Conservation (phyloP, 1,140 invertebrate species). For the Nephotettix cincticeps region DNA sequence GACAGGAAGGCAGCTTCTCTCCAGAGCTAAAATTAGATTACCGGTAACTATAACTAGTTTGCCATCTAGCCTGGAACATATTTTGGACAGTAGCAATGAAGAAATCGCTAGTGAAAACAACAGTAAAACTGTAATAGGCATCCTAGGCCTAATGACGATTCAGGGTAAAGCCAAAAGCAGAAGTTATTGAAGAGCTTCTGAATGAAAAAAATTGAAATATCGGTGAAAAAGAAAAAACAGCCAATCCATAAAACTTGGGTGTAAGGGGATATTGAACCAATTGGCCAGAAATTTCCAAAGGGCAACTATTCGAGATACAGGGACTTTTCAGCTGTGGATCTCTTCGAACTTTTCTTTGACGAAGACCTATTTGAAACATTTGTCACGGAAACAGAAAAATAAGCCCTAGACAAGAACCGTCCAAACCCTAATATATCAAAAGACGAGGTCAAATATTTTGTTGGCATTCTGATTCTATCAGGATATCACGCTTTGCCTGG, state of each 20-base stretch:
- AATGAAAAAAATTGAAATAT: not conserved
- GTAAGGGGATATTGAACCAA: constrained; percentile 26
- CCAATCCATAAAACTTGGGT: constrained; percentile 30
- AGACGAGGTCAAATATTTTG: constrained; percentile 36
- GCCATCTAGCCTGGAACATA: too few relatives aligned
- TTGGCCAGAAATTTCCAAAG: constrained; percentile 27
- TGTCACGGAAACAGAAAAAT: constrained; percentile 31
- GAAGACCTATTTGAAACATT: constrained; percentile 35
- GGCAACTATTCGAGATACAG: constrained; percentile 24
- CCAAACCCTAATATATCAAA: constrained; percentile 28
- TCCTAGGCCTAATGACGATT: too few relatives aligned
- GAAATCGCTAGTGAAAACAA: not conserved
- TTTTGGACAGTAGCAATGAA: constrained; percentile 11
- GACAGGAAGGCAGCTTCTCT: constrained; percentile 27
- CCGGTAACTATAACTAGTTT: constrained; percentile 17
- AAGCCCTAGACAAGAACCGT: constrained; percentile 30
- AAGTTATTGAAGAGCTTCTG: not conserved
- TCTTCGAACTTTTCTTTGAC: constrained; percentile 36
- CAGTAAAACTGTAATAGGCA: not conserved
- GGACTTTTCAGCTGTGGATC: constrained; percentile 29
- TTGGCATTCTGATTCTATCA: constrained; percentile 35
- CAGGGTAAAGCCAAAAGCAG: not conserved
- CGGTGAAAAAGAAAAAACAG: not conserved
- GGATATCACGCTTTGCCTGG: constrained; percentile 34
- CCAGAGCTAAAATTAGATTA: constrained; percentile 31